phyloP scores from a whole-genome alignment of 2,888 invertebrate species.

The Drosophila hamatofila region DNA sequence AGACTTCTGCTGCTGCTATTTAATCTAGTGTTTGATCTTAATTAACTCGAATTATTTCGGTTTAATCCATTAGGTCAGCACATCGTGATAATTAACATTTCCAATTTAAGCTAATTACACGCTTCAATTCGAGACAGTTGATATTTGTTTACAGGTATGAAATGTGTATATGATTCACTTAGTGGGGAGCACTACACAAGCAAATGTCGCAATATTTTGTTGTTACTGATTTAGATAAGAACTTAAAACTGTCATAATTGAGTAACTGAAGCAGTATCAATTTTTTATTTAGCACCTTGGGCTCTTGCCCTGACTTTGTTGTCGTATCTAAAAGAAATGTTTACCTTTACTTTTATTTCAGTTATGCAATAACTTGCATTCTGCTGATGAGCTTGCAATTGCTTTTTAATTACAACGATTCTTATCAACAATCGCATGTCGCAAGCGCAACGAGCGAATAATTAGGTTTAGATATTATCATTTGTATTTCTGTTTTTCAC shows the following conservation, averaged over 20 bases:
- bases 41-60: neutral
- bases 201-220: slow-evolving; percentile 50
- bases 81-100: neutral
- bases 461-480: neutral
- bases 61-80: neutral
- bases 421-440: slow-evolving; percentile 33
- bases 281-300: neutral
- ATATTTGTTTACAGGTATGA: slow-evolving; percentile 27
- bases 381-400: slow-evolving; percentile 47
- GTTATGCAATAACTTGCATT: neutral
- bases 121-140: neutral
- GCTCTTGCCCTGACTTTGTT: neutral
- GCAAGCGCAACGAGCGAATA: neutral
- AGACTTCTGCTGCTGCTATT: neutral
- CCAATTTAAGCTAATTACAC: neutral
- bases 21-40: neutral
- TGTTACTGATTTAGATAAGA: slow-evolving; percentile 54
- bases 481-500: neutral
- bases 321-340: neutral
- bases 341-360: neutral
- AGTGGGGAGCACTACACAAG: neutral
- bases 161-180: slow-evolving; percentile 50
- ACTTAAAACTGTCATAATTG: neutral
- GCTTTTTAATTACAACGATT: slow-evolving; percentile 63
- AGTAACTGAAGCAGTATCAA: slow-evolving; percentile 1